phyloP scores from a whole-genome alignment of 2,797 vertebrate species.

The Poeciliopsis paucimaculata region DNA sequence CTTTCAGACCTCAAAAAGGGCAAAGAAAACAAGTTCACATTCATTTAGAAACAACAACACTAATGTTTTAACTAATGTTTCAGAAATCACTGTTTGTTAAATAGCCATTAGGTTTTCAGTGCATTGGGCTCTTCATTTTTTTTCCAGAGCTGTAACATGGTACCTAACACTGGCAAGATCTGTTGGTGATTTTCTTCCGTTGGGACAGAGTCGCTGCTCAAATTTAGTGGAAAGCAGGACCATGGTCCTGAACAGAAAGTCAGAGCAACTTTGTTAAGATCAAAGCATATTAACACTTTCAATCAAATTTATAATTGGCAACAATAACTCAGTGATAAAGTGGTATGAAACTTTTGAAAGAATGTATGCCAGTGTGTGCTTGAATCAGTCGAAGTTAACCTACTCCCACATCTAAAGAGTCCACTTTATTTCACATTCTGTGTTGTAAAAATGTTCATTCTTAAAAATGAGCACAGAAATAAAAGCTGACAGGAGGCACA shows the following conservation, averaged over 20 bases:
- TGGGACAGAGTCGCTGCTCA: background rate
- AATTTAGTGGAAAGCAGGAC: background rate
- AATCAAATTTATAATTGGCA: background rate
- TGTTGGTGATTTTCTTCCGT: background rate
- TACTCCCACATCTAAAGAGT: slow-evolving; percentile 30
- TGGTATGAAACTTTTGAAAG: background rate
- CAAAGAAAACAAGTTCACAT: too few relatives aligned
- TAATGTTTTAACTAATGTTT: too few relatives aligned
- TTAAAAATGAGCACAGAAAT: slow-evolving; percentile 5
- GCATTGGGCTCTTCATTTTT: too few relatives aligned
- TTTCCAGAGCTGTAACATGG: background rate
- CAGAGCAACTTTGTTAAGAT: background rate
- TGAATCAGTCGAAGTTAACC: slow-evolving; percentile 47
- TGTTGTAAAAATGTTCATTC: slow-evolving; percentile 12
- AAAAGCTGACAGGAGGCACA: slow-evolving; percentile 3
- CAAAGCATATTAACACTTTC: background rate
- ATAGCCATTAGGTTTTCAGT: too few relatives aligned
- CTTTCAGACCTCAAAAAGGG: too few relatives aligned
- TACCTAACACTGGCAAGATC: background rate
- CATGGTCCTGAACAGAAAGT: background rate
- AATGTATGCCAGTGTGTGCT: slow-evolving; percentile 5
- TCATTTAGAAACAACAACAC: too few relatives aligned
- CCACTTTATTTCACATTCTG: slow-evolving; percentile 23
- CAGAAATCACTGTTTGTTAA: background rate
- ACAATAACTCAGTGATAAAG: background rate